These are phyloP conservation scores for Enhydra lutris DNA, from an alignment of 2,113 vertebrate species.

Conservation along the genomic window DNA sequence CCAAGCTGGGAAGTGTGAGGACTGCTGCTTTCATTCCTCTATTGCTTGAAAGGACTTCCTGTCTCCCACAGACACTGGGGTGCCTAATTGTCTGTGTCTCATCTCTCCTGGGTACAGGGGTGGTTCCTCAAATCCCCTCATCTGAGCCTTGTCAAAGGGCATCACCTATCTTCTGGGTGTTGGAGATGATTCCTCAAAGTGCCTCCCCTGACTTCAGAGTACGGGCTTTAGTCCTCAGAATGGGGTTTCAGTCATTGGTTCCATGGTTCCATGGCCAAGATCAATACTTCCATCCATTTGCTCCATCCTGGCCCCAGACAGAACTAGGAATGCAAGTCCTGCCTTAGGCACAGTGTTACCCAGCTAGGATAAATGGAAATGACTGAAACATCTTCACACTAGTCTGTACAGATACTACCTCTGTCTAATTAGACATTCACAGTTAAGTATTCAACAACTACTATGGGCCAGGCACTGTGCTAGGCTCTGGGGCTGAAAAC, in stretches of 20 bases:
- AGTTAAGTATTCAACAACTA: not conserved
- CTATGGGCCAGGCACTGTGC: not conserved
- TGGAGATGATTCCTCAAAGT: not conserved
- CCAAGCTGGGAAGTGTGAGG: rapidly evolving
- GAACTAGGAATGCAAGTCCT: not conserved
- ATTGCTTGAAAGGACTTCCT: rapidly evolving
- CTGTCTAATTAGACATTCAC: not conserved
- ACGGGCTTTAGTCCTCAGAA: not conserved
- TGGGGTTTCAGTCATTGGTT: not conserved
- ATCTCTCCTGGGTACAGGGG: not conserved
- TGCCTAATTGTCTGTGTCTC: not conserved
- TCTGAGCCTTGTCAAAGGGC: not conserved
- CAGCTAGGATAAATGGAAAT: not conserved
- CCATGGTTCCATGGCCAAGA: not conserved
- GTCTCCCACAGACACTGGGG: rapidly evolving
- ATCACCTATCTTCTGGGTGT: not conserved
- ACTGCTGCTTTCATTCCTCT: not conserved
- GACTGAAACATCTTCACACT: too few relatives aligned
- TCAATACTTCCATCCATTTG: rapidly evolving
- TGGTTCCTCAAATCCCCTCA: not conserved
- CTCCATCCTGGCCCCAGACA: not conserved
- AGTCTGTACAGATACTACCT: not conserved
- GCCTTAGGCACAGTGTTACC: not conserved
- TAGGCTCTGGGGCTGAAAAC: not conserved
- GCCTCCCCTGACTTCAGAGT: not conserved